A percentile compares a stretch with the other conserved stretches of the same genome.
Evolutionary conservation across 2,113 vertebrate genomes (phyloP).

Genomic region (Peromyscus californicus): DNA sequence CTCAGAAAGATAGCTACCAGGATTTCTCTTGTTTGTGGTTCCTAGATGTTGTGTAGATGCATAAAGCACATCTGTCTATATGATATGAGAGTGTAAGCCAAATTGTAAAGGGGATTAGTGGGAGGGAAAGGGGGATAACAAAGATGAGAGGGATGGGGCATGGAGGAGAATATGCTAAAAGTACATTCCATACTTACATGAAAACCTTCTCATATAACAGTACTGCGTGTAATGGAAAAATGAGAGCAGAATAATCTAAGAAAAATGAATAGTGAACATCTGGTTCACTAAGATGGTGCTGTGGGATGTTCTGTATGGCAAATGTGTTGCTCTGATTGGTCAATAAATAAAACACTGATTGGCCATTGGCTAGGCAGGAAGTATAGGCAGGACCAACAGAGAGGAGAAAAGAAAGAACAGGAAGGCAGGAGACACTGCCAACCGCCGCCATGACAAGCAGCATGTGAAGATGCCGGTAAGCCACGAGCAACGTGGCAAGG

Average conservation of each 20-base stretch:
- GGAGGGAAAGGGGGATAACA: background rate
- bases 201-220: background rate
- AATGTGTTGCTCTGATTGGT: too few species aligned
- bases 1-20: background rate
- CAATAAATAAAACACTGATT: too few species aligned
- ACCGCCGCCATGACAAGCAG: too few species aligned
- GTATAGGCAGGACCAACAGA: too few species aligned
- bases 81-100: background rate
- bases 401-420: too few species aligned
- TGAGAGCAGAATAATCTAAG: background rate
- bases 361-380: too few species aligned
- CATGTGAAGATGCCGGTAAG: too few species aligned
- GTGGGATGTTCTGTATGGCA: too few species aligned
- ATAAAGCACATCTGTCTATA: background rate
- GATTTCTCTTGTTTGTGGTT: background rate
- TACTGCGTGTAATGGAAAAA: background rate
- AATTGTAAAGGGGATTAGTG: background rate
- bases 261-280: background rate
- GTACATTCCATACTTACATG: background rate
- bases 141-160: accelerated
- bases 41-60: background rate
- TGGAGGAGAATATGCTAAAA: background rate
- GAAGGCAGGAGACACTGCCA: too few species aligned
- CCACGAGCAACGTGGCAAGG: too few species aligned
- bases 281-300: background rate